Evolutionary conservation across 2,888 invertebrate species (phyloP), one percentile per base, ranked within the genome.

Genomic region (Automeris io): DNA sequence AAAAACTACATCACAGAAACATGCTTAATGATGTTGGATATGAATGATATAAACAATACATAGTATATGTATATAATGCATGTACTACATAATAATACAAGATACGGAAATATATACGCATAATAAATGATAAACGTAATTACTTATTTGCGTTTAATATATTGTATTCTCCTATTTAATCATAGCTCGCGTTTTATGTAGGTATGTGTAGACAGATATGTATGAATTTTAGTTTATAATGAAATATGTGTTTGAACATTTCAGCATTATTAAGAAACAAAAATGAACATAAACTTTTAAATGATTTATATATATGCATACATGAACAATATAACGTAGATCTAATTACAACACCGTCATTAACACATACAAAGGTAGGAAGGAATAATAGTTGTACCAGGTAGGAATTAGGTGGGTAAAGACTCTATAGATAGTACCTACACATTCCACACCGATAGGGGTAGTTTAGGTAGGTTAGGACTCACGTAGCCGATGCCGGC

Each of bases 381-480:
- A 46, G 43, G 53, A 51, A 46, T 48, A 57, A 53, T 50, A 61
- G 59, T 62, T 42, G 43, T n/a, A n/a, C n/a, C n/a, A n/a, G n/a
- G n/a, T n/a, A n/a, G 57, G 49, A 49, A 40, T 47, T 19, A 51
- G 54, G 58, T 51, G 54, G 49, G 50, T 49, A 61, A 57, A 62
- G 56, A 66, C 50, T 70, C 74, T 78, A 78, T 65, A 53, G 45
- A 56, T 52, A 39, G 55, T 61, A 66, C n/a, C n/a, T n/a, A n/a
- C 74, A 71, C 83, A 83, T 83, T 82, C 85, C 83, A 83, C 82
- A 82, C 80, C 74, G 76, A 82, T 65, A 78, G 65, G 77, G 76
- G 71, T 67, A 68, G 70, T 49, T 51, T 51, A 45, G 40, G 45
- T 48, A 37, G 42, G 58, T 57, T 57, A 70, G 79, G 73, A 85